A percentile compares a stretch with the other conserved stretches of the same genome.
Conservation (phyloP, 2,113 vertebrate genomes). For the Ursus arctos region DNA sequence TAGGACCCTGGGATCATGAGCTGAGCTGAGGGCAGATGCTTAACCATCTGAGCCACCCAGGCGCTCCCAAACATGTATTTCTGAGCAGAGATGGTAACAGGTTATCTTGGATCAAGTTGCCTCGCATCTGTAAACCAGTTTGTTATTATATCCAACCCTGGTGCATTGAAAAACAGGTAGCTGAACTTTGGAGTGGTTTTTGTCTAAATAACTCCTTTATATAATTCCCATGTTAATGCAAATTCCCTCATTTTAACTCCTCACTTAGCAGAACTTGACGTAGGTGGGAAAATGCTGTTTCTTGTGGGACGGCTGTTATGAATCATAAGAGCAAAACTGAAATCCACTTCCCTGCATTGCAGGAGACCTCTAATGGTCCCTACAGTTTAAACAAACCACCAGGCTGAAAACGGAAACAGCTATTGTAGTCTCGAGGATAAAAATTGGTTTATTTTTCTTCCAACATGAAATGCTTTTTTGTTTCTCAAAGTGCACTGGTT, state of each 20-base stretch:
- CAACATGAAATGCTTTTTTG: background rate
- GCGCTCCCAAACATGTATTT: background rate
- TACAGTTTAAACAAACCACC: slow-evolving; percentile 38
- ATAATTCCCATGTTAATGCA: background rate
- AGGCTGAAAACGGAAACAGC: slow-evolving; percentile 14
- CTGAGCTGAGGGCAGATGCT: background rate
- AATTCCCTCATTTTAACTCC: background rate
- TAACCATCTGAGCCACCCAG: background rate
- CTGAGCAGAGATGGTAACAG: background rate
- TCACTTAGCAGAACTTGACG: slow-evolving; percentile 8
- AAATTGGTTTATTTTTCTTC: slow-evolving; percentile 72
- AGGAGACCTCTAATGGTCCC: slow-evolving; percentile 30
- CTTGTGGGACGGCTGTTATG: background rate
- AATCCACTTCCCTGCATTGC: slow-evolving; percentile 26
- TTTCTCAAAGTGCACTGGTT: background rate
- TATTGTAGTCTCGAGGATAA: background rate
- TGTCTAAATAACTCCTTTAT: slow-evolving; percentile 45
- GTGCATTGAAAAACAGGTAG: slow-evolving; percentile 17
- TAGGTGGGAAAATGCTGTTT: background rate
- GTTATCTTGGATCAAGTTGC: slow-evolving; percentile 2
- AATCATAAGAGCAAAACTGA: background rate
- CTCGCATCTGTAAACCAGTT: background rate
- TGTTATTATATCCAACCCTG: background rate
- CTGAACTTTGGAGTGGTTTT: background rate
- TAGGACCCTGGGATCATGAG: too few relatives aligned